These are phyloP conservation scores for Cydia amplana DNA, from an alignment of 1,140 invertebrate species.

Conservation along the genomic window DNA sequence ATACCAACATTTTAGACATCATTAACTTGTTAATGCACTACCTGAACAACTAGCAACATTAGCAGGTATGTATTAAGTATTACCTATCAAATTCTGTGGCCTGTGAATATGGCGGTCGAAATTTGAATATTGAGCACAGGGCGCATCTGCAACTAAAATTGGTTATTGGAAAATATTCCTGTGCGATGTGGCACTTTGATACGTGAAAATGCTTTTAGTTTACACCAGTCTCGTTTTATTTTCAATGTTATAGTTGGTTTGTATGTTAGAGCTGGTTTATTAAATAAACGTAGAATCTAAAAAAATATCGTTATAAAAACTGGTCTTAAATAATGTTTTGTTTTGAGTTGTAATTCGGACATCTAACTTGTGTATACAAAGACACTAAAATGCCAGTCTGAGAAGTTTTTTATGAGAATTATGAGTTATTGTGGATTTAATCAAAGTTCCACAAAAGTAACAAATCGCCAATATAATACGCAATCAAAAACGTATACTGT, in stretches of 20 bases:
- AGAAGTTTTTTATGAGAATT: too few relatives aligned
- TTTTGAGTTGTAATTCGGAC: too few relatives aligned
- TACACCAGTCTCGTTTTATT: not conserved
- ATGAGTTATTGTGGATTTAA: too few relatives aligned
- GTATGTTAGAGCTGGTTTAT: not conserved
- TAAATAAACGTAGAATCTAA: not conserved
- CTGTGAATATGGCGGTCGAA: constrained; percentile 6
- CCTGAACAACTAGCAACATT: not conserved
- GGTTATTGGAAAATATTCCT: constrained; percentile 26
- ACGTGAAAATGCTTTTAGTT: constrained; percentile 4
- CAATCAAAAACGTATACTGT: too few relatives aligned
- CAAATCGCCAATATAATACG: too few relatives aligned
- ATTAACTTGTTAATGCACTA: not conserved
- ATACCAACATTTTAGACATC: too few relatives aligned
- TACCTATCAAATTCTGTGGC: not conserved
- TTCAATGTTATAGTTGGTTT: not conserved
- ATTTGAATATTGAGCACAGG: constrained; percentile 23
- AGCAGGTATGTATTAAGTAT: not conserved
- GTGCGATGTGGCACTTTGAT: not conserved
- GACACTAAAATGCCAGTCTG: too few relatives aligned
- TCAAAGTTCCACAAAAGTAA: too few relatives aligned
- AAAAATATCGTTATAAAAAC: too few relatives aligned
- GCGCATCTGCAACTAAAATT: constrained; percentile 20
- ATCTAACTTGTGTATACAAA: too few relatives aligned
- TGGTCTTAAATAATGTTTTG: too few relatives aligned